Base-by-base conservation (phyloP, 2,888 invertebrate species). In the Acanthosepion esculentum region DNA sequence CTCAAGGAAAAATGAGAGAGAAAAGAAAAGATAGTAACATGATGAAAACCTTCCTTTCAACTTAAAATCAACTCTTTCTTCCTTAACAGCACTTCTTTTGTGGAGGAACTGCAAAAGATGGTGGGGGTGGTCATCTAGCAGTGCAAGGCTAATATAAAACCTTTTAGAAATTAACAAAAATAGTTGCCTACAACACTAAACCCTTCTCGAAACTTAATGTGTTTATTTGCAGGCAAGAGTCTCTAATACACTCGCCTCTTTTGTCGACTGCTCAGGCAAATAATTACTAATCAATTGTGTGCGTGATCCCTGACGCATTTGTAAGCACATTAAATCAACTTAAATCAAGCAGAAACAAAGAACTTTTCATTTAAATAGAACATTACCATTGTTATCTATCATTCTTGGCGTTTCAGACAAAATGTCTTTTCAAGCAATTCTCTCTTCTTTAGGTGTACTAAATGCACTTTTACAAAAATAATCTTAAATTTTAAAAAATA, bases 291-390 rank as follows among this genome's bases (percentile, higher is more conserved):
- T 78, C 78, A 78, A 78, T 78, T 78, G n/a, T 12, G n/a, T 33
- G n/a, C 78, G 78, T 78, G 78, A 78, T 78, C n/a, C 78, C 78
- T 15, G 33, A 78, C 78, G 33, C 78, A n/a, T 78, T 78, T 18
- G 18, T 78, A 78, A 78, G 78, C 78, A 78, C 78, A 78, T 78
- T 33, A 78, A n/a, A 33, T 78, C 78, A 78, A 78, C 33, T 78
- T 78, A 78, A 78, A 78, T 78, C 78, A 78, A 78, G n/a, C n/a
- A n/a, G 78, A 78, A 78, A 78, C 78, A 78, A 78, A 78, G 78
- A 78, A 78, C 78, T n/a, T 78, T 78, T n/a, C 78, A 33, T 10
- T 78, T 78, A 78, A 78, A 78, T n/a, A n/a, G n/a, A 78, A 78
- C 78, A 2, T 33, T n/a, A n/a, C 78, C 78, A 78, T 78, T 78